Conservation (phyloP, 2,113 vertebrate species). For the Rhagologus leucostigma region DNA sequence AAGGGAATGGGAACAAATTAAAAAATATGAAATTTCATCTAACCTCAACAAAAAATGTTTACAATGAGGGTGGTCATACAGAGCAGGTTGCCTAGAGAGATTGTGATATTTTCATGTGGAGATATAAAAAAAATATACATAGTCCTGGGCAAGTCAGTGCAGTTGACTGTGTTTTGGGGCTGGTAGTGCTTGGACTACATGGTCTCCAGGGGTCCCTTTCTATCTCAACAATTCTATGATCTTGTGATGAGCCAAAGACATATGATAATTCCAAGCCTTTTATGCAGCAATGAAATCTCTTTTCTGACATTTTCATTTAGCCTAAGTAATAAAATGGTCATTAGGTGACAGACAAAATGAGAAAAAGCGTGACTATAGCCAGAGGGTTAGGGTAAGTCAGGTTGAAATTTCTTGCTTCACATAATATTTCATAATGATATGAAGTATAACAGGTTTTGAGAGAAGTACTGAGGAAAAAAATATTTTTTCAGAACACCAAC, state of each 20-base stretch:
- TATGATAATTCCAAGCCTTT: neutral
- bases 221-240: neutral
- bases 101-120: neutral
- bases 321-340: neutral
- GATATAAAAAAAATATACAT: neutral
- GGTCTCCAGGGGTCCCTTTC: neutral
- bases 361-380: neutral
- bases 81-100: neutral
- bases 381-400: neutral
- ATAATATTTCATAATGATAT: neutral
- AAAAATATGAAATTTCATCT: neutral
- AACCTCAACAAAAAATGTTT: neutral
- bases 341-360: neutral
- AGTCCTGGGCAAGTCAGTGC: accelerated
- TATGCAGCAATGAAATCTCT: neutral
- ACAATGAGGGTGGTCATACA: neutral
- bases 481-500: neutral
- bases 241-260: neutral
- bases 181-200: neutral
- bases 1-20: neutral
- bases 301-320: neutral
- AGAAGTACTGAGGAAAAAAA: neutral
- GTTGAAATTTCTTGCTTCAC: neutral
- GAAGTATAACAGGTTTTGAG: neutral
- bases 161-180: neutral